Percentiles rank a stretch among this genome's conserved stretches.
Evolutionary conservation across 1,140 invertebrate species (phyloP).

Genomic region (Stegodyphus dumicola): DNA sequence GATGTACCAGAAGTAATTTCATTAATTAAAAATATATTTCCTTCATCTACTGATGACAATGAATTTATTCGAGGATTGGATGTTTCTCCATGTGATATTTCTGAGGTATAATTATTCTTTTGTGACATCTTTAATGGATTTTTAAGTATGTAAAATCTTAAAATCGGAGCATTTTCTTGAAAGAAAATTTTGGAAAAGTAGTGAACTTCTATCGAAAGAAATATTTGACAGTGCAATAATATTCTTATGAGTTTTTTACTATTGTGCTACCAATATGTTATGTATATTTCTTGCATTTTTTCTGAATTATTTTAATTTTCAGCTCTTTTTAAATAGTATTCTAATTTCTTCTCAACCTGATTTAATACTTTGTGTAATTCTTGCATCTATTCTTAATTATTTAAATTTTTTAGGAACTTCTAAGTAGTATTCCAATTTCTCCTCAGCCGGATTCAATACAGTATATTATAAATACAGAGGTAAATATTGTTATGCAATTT

Average conservation of each 20-base stretch:
- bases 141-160: neutral
- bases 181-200: neutral
- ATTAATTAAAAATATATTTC: conserved; percentile 79
- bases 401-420: conserved; percentile 9
- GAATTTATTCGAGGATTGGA: conserved; percentile 44
- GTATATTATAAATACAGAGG: conserved; percentile 38
- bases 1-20: conserved; percentile 77
- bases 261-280: neutral
- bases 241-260: neutral
- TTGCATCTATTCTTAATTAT: neutral
- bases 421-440: conserved; percentile 19
- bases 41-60: conserved; percentile 68
- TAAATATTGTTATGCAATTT: conserved; percentile 1
- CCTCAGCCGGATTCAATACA: conserved; percentile 22
- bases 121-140: neutral
- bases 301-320: neutral
- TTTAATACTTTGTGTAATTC: neutral
- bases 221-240: neutral
- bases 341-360: neutral
- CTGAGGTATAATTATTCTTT: conserved; percentile 23
- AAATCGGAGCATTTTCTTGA: neutral
- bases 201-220: neutral
- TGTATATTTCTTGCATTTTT: too few species aligned
- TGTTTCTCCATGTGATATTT: neutral
- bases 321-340: neutral